Percentiles rank a stretch among this genome's conserved stretches.
phyloP scores from a whole-genome alignment of 2,888 invertebrate species.

The Alviniconcha strummeri region DNA sequence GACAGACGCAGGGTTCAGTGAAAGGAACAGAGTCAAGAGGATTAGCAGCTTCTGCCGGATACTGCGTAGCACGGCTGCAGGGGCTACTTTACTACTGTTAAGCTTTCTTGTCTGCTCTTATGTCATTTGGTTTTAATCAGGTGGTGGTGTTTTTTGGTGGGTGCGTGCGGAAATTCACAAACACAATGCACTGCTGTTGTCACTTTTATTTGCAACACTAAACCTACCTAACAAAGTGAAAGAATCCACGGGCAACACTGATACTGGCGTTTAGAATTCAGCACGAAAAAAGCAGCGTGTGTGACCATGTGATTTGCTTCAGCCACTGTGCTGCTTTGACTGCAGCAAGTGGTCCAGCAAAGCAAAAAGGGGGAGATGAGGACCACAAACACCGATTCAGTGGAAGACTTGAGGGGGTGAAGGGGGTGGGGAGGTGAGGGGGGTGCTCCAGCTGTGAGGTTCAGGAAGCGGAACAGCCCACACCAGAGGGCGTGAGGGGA shows the following conservation, averaged over 20 bases:
- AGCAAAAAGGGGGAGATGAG: constrained; percentile 16
- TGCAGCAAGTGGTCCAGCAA: background rate
- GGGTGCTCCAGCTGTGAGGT: too few species aligned
- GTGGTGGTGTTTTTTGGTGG: too few species aligned
- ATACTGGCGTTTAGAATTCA: background rate
- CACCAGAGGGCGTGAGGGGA: background rate
- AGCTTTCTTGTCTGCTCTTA: too few species aligned
- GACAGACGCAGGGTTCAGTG: too few species aligned
- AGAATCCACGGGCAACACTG: constrained; percentile 6
- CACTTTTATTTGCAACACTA: too few species aligned
- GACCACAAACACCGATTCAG: constrained; percentile 32
- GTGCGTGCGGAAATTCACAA: too few species aligned
- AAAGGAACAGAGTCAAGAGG: too few species aligned
- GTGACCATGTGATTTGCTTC: background rate
- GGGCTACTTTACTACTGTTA: too few species aligned
- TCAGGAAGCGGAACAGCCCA: background rate
- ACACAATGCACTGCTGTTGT: too few species aligned
- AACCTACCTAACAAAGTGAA: background rate
- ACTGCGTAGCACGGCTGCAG: too few species aligned
- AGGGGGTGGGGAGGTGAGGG: background rate
- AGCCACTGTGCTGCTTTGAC: background rate
- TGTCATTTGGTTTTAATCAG: too few species aligned
- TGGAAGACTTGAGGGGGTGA: constrained; percentile 10
- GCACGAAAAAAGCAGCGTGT: constrained; percentile 4
- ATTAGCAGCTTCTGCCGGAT: too few species aligned